Percentiles rank a stretch among this genome's conserved stretches.
Evolutionary conservation across 2,888 invertebrate species (phyloP).

Genomic region (Caenorhabditis becei): DNA sequence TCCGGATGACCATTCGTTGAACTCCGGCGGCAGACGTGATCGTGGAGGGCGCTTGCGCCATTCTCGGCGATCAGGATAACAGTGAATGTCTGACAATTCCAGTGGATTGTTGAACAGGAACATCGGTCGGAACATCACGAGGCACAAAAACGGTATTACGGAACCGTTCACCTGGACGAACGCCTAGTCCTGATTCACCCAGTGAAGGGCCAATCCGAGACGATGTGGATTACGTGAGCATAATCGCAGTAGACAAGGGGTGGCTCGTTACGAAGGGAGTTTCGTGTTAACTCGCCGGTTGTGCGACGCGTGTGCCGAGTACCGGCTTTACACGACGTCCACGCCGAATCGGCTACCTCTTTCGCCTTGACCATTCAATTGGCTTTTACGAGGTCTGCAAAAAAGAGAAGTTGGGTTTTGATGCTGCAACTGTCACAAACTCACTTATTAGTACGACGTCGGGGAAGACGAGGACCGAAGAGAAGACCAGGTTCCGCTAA

Average conservation of each 20-base stretch:
- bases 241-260: no score
- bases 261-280: no score
- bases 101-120: no score
- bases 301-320: no score
- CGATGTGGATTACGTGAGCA: no score
- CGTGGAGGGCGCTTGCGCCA: constrained; percentile 6
- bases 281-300: no score
- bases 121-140: constrained; percentile 6
- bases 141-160: not conserved
- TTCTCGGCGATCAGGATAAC: constrained; percentile 8
- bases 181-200: no score
- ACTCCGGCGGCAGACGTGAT: constrained; percentile 19
- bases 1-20: constrained; percentile 56
- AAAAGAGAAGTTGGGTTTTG: not conserved
- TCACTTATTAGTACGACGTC: constrained; percentile 1
- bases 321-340: no score
- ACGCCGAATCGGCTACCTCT: no score
- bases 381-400: constrained; percentile 9
- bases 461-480: not conserved
- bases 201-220: not conserved
- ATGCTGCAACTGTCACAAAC: not conserved
- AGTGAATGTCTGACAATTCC: constrained; percentile 21
- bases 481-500: not conserved
- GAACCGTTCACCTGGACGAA: no score
- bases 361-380: no score